A percentile compares a stretch with the other conserved stretches of the same genome.
These are phyloP conservation scores for Euthynnus affinis DNA, from an alignment of 2,797 vertebrate genomes.

Conservation along the genomic window DNA sequence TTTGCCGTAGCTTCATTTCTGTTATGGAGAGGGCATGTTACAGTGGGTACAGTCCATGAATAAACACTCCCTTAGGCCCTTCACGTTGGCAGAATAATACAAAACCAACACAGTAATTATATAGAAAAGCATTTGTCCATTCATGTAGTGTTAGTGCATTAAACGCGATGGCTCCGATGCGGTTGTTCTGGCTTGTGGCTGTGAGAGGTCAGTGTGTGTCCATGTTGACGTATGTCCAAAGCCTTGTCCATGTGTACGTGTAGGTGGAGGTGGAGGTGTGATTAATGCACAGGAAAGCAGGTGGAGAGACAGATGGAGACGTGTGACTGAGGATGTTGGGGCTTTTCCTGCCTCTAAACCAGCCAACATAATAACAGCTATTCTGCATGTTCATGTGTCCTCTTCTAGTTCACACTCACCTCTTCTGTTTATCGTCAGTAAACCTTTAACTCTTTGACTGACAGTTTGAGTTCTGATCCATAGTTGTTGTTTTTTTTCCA, in stretches of 20 bases:
- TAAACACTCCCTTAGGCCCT: background rate
- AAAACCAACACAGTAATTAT: background rate
- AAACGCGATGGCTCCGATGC: slow-evolving; percentile 6
- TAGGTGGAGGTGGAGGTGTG: slow-evolving; percentile 51
- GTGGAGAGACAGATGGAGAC: slow-evolving; percentile 69
- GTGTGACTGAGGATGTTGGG: slow-evolving; percentile 42
- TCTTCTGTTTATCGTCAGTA: background rate
- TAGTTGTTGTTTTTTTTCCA: too few relatives aligned
- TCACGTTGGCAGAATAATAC: slow-evolving; percentile 4
- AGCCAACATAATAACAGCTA: slow-evolving; percentile 12
- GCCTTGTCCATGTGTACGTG: slow-evolving; percentile 35
- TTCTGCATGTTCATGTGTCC: background rate
- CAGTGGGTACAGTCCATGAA: background rate
- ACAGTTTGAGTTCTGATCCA: too few relatives aligned
- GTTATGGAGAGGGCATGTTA: background rate
- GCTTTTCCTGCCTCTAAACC: slow-evolving; percentile 29
- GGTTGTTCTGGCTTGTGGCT: slow-evolving; percentile 8
- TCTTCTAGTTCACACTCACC: background rate
- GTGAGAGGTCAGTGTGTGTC: slow-evolving; percentile 45
- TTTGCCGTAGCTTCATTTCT: background rate
- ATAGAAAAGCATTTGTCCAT: background rate
- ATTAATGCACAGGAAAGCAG: slow-evolving; percentile 66
- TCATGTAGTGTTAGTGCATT: too few relatives aligned
- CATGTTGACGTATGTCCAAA: slow-evolving; percentile 41
- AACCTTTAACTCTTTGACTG: background rate